phyloP scores from a whole-genome alignment of 2,888 invertebrate species.

The Rhingia campestris region DNA sequence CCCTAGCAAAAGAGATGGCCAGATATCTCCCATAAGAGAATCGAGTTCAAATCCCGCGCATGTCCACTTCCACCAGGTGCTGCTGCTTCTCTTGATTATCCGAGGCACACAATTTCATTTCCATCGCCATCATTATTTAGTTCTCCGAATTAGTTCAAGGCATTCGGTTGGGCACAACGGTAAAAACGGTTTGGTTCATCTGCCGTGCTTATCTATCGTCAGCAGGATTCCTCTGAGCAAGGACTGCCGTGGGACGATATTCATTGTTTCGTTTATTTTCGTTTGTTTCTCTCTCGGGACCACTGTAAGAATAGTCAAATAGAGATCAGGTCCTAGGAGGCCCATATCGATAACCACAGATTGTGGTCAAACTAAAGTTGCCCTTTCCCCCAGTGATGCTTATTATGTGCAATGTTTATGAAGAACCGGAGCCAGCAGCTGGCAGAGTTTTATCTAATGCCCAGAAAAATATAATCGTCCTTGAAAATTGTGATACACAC shows the following conservation, averaged over 20 bases:
- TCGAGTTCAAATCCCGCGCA: constrained; percentile 10
- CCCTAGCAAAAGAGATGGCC: constrained; percentile 1
- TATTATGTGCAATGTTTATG: not conserved
- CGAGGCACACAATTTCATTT: not conserved
- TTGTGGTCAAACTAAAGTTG: not conserved
- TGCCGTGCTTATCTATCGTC: not conserved
- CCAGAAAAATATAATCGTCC: not conserved
- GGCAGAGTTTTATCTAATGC: not conserved
- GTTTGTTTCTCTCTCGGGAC: not conserved
- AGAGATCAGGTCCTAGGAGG: not conserved
- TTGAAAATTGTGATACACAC: not conserved
- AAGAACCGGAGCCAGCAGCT: not conserved
- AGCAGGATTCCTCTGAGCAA: not conserved
- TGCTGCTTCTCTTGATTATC: not conserved
- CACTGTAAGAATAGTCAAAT: constrained; percentile 2
- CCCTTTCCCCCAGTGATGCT: not conserved
- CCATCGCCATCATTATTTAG: constrained; percentile 25
- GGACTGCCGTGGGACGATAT: constrained; percentile 18
- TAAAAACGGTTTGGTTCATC: constrained; percentile 12
- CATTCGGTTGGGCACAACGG: constrained; percentile 28
- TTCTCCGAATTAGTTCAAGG: constrained; percentile 56
- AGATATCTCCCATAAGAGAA: constrained; percentile 5
- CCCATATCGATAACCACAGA: not conserved
- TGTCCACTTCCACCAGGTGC: constrained; percentile 7
- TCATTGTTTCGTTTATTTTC: not conserved